Base-by-base conservation (phyloP, 2,888 invertebrate genomes). In the Hofmannophila pseudospretella region DNA sequence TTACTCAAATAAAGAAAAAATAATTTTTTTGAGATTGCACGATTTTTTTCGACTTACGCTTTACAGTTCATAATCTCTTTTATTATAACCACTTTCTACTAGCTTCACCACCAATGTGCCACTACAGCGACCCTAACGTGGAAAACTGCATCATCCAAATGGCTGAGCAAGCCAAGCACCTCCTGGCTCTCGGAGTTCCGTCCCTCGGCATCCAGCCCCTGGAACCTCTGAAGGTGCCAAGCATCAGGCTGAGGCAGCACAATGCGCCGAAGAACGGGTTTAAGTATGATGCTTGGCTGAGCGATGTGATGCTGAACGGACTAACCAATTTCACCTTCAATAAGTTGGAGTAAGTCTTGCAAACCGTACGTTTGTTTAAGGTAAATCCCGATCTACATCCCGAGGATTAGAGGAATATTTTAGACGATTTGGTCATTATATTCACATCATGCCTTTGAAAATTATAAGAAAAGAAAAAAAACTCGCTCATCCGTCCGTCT, bases 161-260 rank as follows among this genome's bases (percentile, higher is more conserved):
- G 25, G 89, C 89, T 3, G 88, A 89, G 36, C 70, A 82, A 26
- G 81, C 90, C 0, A 72, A 87, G 31, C 70, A 71, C 0, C 77
- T 88, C 20, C 70, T 91, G 1, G 77, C 85, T 0, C 71, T 75
- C 34, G 91, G 91, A 8, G 88, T 90, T 27, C 89, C 90, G 0
- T 88, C 89, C 20, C 63, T 90, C 7, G 85, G 81, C 9, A 88
- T 90, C 13, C 90, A 90, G 28, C 71, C 90, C 0, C 61, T 90
- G 30, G 90, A 91, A 32, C 91, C 91, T 0, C 62, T 91, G 30
- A 72, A 75, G 42, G 75, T 91, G 7, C 89, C 90, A 9, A 88
- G 88, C 51, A 84, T 91, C 28, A 71, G 88, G 28, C 63, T 91
- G 2, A 76, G 91, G 36, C 90, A 91, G 42, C 86, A 85, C 39